Evolutionary conservation across 2,797 vertebrate genomes (phyloP).

Genomic region (Coregonus sp.): DNA sequence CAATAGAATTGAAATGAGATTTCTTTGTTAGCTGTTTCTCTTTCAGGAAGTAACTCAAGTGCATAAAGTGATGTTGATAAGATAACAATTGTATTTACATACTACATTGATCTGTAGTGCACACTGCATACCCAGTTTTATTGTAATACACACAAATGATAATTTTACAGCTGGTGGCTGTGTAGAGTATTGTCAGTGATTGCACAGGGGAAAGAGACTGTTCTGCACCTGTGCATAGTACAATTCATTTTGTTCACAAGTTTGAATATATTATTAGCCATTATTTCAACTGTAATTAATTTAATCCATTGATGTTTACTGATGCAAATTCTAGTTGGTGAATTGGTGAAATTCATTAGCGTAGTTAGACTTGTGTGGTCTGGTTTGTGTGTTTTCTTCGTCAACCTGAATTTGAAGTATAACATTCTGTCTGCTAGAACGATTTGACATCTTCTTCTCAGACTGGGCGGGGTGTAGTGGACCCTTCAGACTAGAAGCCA

Average conservation of each 20-base stretch:
- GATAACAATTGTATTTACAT: background rate
- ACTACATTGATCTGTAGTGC: background rate
- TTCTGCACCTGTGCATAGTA: background rate
- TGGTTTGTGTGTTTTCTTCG: background rate
- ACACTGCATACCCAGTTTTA: background rate
- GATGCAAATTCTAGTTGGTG: too few relatives aligned
- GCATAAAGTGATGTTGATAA: background rate
- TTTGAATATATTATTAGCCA: constrained; percentile 22
- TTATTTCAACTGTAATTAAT: background rate
- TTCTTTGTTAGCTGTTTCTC: background rate
- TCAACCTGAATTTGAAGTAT: constrained; percentile 22
- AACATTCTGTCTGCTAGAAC: constrained; percentile 19
- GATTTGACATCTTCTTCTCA: background rate
- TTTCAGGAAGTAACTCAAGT: background rate
- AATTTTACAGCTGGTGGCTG: background rate
- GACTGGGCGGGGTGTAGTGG: constrained; percentile 23
- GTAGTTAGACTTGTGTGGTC: too few relatives aligned
- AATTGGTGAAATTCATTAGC: too few relatives aligned
- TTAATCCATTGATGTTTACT: too few relatives aligned
- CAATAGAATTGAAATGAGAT: background rate
- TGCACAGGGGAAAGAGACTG: background rate
- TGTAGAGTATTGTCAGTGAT: background rate
- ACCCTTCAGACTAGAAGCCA: constrained; percentile 6
- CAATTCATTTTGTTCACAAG: background rate
- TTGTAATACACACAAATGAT: background rate